Conservation (phyloP, 1,140 invertebrate species). For the Microplitis demolitor region DNA sequence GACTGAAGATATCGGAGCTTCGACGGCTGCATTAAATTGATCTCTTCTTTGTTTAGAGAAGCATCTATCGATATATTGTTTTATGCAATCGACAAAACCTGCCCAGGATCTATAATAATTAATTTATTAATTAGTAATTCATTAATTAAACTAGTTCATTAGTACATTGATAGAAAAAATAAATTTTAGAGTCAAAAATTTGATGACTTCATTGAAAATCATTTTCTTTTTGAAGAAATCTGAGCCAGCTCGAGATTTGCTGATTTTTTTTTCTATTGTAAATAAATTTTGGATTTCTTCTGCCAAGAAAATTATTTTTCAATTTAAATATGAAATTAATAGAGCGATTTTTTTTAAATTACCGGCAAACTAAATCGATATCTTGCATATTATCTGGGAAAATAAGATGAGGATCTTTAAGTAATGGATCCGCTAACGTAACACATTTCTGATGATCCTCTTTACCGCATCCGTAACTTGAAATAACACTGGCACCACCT, state of each 20-base stretch:
- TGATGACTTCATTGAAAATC: no score
- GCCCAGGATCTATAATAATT: conserved; percentile 60
- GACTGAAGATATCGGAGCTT: conserved; percentile 64
- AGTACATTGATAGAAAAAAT: no score
- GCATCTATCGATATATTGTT: conserved; percentile 64
- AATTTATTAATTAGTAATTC: not conserved
- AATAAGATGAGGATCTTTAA: conserved; percentile 65
- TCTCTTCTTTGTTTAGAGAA: conserved; percentile 62
- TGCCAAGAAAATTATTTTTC: not conserved
- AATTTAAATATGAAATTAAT: no score
- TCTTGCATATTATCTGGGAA: conserved; percentile 67
- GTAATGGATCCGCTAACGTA: conserved; percentile 63
- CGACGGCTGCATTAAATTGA: conserved; percentile 66
- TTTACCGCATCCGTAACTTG: conserved; percentile 54
- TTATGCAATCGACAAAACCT: conserved; percentile 65
- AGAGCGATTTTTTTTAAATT: not conserved
- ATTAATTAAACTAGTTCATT: not conserved
- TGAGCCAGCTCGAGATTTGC: no score
- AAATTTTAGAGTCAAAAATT: no score
- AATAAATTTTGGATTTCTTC: no score
- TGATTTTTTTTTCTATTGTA: no score
- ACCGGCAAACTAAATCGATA: conserved; percentile 66
- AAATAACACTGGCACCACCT: not conserved
- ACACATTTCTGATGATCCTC: conserved; percentile 64
- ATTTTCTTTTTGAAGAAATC: no score